Evolutionary conservation across 2,888 invertebrate genomes (phyloP), one percentile per base, ranked within the genome.

Genomic region (Limnephilus auricula): DNA sequence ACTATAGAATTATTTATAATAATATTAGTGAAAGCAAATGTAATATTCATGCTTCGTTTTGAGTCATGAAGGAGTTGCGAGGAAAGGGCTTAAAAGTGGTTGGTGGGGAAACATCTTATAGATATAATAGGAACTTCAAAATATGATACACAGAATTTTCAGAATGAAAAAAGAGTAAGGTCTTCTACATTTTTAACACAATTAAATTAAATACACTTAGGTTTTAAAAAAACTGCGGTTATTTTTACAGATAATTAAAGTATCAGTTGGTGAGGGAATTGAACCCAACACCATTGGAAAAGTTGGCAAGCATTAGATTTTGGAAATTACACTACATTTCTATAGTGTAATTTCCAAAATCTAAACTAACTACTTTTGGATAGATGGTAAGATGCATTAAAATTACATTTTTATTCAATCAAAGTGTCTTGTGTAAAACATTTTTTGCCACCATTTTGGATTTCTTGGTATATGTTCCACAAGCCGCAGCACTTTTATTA

Each of bases 21-120:
- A n/a, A 25, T 78, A 88, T 88, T 88, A 88, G 79, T 88, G 87
- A 88, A 78, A 88, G 87, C 87, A 78, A 34, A 88, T 78, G 79
- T 79, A 79, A 65, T n/a, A 45, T 31, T 34, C 87, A 88, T 88
- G 87, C 87, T 79, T 88, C 79, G 37, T 88, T 78, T 88, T 31
- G 78, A 40, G n/a, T 32, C 32, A 40, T 88, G 87, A 88, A 88
- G 87, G 79, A 34, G 15, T 25, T 65, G 37, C 50, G 78, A 79
- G 87, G 87, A 78, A 65, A n/a, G 79, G 40, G 25, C 34, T 34
- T 78, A 3, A 40, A 32, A 89, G n/a, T 9, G 80, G 30, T 15
- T 31, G 18, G 80, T n/a, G 12, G 89, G 80, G 30, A 37, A 34
- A 89, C 79, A 87, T 65, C 50, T 87, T 87, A 87, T 25, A 87